phyloP scores from a whole-genome alignment of 2,113 vertebrate genomes.

The Tenrec ecaudatus region DNA sequence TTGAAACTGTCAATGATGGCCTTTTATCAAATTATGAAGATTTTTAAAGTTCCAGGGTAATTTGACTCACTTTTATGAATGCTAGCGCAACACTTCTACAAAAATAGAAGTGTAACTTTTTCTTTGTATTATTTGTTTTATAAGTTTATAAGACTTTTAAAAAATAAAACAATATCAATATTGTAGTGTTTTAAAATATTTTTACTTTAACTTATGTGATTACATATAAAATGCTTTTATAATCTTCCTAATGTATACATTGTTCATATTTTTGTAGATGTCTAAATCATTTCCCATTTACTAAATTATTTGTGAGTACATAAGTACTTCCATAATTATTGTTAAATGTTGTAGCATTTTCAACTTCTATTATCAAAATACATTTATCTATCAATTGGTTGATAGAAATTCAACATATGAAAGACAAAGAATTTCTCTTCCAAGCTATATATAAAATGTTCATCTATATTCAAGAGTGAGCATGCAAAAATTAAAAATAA shows the following conservation, averaged over 20 bases:
- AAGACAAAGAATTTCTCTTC: conserved; percentile 6
- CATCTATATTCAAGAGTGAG: not conserved
- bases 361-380: conserved; percentile 13
- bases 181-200: conserved; percentile 33
- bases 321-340: not conserved
- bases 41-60: not conserved
- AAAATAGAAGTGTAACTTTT: conserved; percentile 1
- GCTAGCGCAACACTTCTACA: too few relatives aligned
- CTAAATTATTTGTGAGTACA: conserved; percentile 10
- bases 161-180: too few relatives aligned
- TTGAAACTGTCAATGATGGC: not conserved
- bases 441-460: not conserved
- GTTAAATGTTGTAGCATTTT: conserved; percentile 39
- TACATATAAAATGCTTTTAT: not conserved
- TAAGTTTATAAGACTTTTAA: not conserved
- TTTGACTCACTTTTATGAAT: too few relatives aligned
- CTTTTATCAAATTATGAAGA: not conserved
- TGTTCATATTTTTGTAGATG: not conserved
- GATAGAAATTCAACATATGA: not conserved
- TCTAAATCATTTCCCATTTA: conserved; percentile 37
- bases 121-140: conserved; percentile 13
- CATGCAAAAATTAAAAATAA: not conserved
- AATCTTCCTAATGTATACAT: not conserved
- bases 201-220: not conserved
- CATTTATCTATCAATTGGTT: not conserved